Percentiles rank a stretch among this genome's conserved stretches.
These are phyloP conservation scores for Xyliphius kryptos DNA, from an alignment of 2,113 vertebrate genomes.

Conservation along the genomic window DNA sequence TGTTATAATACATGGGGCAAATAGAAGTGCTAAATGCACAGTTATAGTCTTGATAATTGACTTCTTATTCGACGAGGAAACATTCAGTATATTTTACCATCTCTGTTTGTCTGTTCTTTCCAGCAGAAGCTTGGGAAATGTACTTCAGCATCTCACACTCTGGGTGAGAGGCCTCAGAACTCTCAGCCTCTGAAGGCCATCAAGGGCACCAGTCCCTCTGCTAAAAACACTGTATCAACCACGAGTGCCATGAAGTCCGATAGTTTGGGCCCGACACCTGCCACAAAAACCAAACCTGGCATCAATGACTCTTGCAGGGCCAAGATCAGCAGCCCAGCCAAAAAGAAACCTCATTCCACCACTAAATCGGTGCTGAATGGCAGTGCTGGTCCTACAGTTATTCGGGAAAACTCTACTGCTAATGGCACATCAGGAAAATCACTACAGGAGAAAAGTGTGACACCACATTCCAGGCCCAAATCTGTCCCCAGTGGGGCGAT, in stretches of 20 bases:
- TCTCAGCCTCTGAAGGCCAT: constrained; percentile 55
- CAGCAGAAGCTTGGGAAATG: constrained; percentile 58
- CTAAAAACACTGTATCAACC: constrained; percentile 43
- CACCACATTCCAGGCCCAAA: constrained; percentile 78
- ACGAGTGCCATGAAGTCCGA: constrained; percentile 92
- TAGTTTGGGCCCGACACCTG: constrained; percentile 72
- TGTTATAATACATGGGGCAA: too few species aligned
- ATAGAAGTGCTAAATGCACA: too few species aligned
- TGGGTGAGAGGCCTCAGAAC: constrained; percentile 57
- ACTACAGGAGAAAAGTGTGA: constrained; percentile 67
- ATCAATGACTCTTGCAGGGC: constrained; percentile 71
- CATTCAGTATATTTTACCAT: background rate
- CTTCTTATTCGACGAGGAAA: too few species aligned
- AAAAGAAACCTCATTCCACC: constrained; percentile 70
- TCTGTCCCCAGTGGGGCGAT: constrained; percentile 57
- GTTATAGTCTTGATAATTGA: too few species aligned
- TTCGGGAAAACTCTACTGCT: constrained; percentile 57
- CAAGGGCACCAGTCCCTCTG: constrained; percentile 48
- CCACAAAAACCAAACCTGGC: constrained; percentile 66
- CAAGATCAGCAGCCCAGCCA: constrained; percentile 68
- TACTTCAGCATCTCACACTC: constrained; percentile 39
- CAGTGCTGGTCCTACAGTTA: constrained; percentile 56
- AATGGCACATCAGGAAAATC: constrained; percentile 60
- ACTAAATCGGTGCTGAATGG: constrained; percentile 67
- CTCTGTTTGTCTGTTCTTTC: background rate